Percentiles rank a stretch among this genome's conserved stretches.
Evolutionary conservation across 2,888 invertebrate genomes (phyloP).

Genomic region (Microlaimidae sp.): DNA sequence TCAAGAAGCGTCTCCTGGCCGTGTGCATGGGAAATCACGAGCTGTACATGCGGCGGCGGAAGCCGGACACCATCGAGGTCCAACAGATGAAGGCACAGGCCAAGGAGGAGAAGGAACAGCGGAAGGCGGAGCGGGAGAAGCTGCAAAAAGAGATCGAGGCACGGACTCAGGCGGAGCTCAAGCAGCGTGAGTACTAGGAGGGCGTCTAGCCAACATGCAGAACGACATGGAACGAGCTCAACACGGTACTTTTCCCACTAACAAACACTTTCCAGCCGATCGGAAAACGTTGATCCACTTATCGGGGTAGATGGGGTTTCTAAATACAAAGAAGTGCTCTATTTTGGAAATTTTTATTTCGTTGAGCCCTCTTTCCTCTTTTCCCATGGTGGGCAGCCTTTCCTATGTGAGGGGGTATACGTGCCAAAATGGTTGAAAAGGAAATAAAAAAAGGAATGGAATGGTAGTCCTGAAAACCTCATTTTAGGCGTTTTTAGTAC

Average conservation of each 20-base stretch:
- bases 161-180: slow-evolving; percentile 85
- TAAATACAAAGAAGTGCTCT: too few relatives aligned
- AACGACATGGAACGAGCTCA: slow-evolving; percentile 81
- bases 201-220: slow-evolving; percentile 62
- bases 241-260: slow-evolving; percentile 39
- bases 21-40: slow-evolving; percentile 99
- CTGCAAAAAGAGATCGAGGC: slow-evolving; percentile 83
- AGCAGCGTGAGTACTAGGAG: slow-evolving; percentile 94
- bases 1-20: slow-evolving; percentile 93
- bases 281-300: too few relatives aligned
- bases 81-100: slow-evolving; percentile 99
- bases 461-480: too few relatives aligned
- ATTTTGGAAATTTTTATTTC: too few relatives aligned
- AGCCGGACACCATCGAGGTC: slow-evolving; percentile 97
- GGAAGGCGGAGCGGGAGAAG: slow-evolving; percentile 38
- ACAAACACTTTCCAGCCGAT: too few relatives aligned
- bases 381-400: too few relatives aligned
- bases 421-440: too few relatives aligned
- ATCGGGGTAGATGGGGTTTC: too few relatives aligned
- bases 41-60: slow-evolving; percentile 91
- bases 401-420: too few relatives aligned
- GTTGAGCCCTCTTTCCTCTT: not conserved
- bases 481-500: too few relatives aligned
- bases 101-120: slow-evolving; percentile 55
- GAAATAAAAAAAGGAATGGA: too few relatives aligned